Conservation (phyloP, 2,113 vertebrate species). For the Cheirogaleus medius region DNA sequence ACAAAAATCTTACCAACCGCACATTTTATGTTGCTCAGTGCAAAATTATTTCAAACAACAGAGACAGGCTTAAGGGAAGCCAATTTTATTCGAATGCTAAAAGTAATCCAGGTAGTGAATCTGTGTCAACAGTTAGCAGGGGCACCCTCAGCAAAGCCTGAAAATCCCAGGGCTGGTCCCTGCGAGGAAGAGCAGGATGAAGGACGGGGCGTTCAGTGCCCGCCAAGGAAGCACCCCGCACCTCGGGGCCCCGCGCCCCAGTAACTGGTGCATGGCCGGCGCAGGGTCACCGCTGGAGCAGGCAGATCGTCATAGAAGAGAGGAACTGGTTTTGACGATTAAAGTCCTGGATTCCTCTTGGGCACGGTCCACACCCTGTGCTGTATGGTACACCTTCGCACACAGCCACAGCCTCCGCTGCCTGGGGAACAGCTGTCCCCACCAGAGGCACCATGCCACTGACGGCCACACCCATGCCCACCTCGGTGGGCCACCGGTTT, state of each 20-base stretch:
- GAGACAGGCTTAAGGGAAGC: not conserved
- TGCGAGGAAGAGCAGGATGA: fast-evolving
- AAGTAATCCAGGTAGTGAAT: not conserved
- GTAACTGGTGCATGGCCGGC: too few species aligned
- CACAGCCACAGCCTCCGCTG: not conserved
- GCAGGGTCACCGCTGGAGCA: too few species aligned
- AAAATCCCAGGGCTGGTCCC: not conserved
- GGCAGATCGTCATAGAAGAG: too few species aligned
- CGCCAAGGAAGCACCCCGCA: too few species aligned
- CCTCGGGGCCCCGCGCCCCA: too few species aligned
- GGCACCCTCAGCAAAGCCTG: not conserved
- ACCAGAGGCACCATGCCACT: fast-evolving
- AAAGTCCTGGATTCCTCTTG: not conserved
- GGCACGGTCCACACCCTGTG: too few species aligned
- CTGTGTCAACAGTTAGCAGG: not conserved
- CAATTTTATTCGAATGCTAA: not conserved
- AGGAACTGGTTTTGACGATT: not conserved
- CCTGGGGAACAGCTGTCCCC: not conserved
- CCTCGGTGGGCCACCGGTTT: not conserved
- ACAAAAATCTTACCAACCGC: not conserved
- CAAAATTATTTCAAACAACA: not conserved
- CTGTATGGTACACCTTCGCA: too few species aligned
- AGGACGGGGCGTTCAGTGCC: fast-evolving
- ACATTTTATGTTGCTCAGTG: not conserved
- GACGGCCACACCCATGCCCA: fast-evolving